A percentile compares a stretch with the other conserved stretches of the same genome.
Conservation (phyloP, 2,113 vertebrate species). For the Dicaeum eximium region DNA sequence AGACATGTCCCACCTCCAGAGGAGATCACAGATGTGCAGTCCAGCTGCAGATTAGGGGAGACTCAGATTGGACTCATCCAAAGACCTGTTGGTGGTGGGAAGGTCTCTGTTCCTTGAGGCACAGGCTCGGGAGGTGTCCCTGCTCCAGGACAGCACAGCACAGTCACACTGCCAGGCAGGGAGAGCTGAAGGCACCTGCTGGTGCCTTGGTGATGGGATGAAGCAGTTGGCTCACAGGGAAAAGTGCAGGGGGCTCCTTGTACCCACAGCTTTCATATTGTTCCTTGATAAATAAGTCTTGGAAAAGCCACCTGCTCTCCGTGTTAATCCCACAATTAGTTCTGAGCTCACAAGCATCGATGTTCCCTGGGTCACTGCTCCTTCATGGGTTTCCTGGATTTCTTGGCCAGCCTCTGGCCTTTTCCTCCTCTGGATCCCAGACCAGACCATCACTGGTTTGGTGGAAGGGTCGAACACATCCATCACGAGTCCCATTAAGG, state of each 20-base stretch:
- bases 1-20: not conserved
- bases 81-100: not conserved
- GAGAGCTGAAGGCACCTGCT: not conserved
- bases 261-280: not conserved
- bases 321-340: not conserved
- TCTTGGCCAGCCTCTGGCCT: not conserved
- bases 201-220: not conserved
- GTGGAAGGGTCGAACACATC: not conserved
- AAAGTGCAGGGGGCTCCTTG: not conserved
- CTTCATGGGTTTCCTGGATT: not conserved
- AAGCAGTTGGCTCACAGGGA: not conserved
- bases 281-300: not conserved
- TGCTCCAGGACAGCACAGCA: not conserved
- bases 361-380: not conserved
- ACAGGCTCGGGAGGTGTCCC: not conserved
- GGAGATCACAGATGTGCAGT: not conserved
- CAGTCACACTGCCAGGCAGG: not conserved
- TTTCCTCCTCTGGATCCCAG: not conserved
- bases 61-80: not conserved
- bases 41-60: not conserved
- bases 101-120: not conserved
- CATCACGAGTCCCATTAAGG: rapidly evolving
- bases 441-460: not conserved
- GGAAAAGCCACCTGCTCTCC: not conserved
- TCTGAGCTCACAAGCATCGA: not conserved